Conservation (phyloP, 2,888 invertebrate genomes). For the Eudasyphora cyanicolor region DNA sequence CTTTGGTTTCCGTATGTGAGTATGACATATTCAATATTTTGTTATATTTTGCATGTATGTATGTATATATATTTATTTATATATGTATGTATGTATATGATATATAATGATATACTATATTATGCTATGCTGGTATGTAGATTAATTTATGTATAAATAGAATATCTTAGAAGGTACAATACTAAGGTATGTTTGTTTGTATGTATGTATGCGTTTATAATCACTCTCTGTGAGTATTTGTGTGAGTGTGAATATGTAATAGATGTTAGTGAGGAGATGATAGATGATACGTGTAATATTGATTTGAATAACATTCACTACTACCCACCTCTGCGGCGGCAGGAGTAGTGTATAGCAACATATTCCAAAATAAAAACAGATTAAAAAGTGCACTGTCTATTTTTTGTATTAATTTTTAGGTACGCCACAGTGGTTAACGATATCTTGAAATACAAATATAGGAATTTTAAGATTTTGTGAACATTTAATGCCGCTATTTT, state of each 20-base stretch:
- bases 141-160: slow-evolving; percentile 43
- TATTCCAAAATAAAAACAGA: neutral
- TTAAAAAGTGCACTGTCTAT: slow-evolving; percentile 28
- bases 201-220: slow-evolving; percentile 33
- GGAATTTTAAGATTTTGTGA: too few relatives aligned
- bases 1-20: slow-evolving; percentile 53
- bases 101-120: slow-evolving; percentile 7
- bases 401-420: slow-evolving; percentile 3
- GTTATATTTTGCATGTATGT: slow-evolving; percentile 68
- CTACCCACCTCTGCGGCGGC: neutral
- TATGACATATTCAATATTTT: slow-evolving; percentile 50
- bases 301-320: neutral
- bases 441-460: too few relatives aligned
- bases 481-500: too few relatives aligned
- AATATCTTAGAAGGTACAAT: slow-evolving; percentile 49
- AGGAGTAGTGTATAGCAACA: slow-evolving; percentile 5
- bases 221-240: slow-evolving; percentile 13
- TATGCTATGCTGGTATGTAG: slow-evolving; percentile 31
- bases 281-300: slow-evolving; percentile 5
- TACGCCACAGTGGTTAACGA: slow-evolving; percentile 3
- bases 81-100: slow-evolving; percentile 36
- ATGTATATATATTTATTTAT: slow-evolving; percentile 44
- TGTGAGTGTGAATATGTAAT: neutral
- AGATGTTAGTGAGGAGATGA: slow-evolving; percentile 4
- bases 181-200: slow-evolving; percentile 47